Evolutionary conservation across 1,140 invertebrate genomes (phyloP).

Genomic region (Halictus rubicundus): DNA sequence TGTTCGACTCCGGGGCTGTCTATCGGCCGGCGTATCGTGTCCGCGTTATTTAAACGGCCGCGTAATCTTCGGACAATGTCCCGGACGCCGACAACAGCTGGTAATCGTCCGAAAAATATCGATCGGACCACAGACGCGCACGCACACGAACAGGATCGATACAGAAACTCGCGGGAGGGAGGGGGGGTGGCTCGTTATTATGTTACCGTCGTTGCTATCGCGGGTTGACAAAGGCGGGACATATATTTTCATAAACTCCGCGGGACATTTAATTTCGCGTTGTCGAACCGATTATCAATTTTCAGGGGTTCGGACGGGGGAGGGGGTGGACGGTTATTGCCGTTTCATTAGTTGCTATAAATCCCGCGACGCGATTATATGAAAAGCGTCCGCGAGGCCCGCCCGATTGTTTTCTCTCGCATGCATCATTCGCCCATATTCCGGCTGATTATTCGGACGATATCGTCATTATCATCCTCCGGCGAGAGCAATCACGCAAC

Average conservation of each 20-base stretch:
- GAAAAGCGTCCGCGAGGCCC: background rate
- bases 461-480: too few relatives aligned
- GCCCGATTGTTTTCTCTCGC: conserved; percentile 1
- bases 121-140: too few relatives aligned
- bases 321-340: background rate
- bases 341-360: background rate
- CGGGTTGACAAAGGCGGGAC: background rate
- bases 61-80: too few relatives aligned
- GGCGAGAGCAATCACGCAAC: too few relatives aligned
- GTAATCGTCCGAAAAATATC: too few relatives aligned
- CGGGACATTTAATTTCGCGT: conserved; percentile 10
- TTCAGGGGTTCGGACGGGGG: background rate
- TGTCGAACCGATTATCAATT: conserved; percentile 23
- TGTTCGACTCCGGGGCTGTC: too few relatives aligned
- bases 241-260: conserved; percentile 4
- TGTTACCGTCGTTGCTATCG: too few relatives aligned
- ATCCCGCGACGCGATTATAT: background rate
- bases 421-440: background rate
- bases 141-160: too few relatives aligned
- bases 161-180: too few relatives aligned
- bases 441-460: conserved; percentile 2
- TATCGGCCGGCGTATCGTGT: too few relatives aligned
- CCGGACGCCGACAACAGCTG: too few relatives aligned
- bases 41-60: too few relatives aligned
- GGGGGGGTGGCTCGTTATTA: background rate